Conservation (phyloP, 2,797 vertebrate genomes). For the Phaenicophaeus curvirostris region DNA sequence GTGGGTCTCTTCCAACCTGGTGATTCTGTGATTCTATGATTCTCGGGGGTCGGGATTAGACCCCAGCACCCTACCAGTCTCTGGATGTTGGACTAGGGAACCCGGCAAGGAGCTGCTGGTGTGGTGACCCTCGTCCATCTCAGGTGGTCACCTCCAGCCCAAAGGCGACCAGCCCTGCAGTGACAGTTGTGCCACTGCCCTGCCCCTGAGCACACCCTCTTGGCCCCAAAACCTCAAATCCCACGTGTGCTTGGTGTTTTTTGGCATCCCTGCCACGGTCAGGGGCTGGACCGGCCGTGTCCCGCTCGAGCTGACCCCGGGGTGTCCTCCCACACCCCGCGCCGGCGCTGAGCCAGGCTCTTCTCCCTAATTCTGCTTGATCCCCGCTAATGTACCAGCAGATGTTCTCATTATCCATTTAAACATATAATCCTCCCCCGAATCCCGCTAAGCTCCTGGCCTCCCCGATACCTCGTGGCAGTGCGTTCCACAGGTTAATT, state of each 20-base stretch:
- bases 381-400: constrained; percentile 59
- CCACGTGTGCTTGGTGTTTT: fast-evolving
- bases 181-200: neutral
- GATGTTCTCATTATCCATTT: constrained; percentile 71
- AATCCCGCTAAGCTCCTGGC: constrained; percentile 60
- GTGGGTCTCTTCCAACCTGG: too few species aligned
- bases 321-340: neutral
- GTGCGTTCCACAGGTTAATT: constrained; percentile 54
- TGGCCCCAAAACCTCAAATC: neutral
- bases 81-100: neutral
- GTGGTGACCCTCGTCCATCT: neutral
- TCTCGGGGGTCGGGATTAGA: neutral
- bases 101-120: neutral
- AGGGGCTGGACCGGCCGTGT: neutral
- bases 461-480: constrained; percentile 22
- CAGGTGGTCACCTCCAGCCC: neutral
- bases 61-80: fast-evolving
- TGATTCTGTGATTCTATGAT: too few species aligned
- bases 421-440: constrained; percentile 60
- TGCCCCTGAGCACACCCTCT: fast-evolving
- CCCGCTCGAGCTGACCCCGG: neutral
- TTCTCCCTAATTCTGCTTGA: constrained; percentile 60
- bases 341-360: neutral
- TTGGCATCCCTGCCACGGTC: neutral
- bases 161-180: fast-evolving